Evolutionary conservation across 1,140 invertebrate genomes (phyloP).

Genomic region (Pseudomyrmex cubaensis): DNA sequence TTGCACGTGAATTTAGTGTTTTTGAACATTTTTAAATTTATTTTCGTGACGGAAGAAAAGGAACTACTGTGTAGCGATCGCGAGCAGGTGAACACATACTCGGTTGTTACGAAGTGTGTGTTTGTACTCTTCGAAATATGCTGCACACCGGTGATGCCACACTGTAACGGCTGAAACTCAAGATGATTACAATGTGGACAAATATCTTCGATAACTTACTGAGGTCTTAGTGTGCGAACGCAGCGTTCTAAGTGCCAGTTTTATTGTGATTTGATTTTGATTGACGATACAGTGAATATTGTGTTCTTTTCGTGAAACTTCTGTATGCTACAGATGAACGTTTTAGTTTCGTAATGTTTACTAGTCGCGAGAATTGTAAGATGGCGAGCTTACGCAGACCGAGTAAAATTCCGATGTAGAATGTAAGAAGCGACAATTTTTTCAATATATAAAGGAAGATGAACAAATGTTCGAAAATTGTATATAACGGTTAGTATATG

Average conservation of each 20-base stretch:
- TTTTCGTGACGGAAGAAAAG: constrained; percentile 10
- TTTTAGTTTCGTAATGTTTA: constrained; percentile 14
- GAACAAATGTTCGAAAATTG: constrained; percentile 10
- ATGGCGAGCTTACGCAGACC: not conserved
- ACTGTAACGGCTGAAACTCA: not conserved
- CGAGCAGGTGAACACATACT: not conserved
- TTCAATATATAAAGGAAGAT: constrained; percentile 7
- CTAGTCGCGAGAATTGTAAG: constrained; percentile 11
- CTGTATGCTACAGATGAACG: not conserved
- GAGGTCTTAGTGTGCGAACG: constrained; percentile 2
- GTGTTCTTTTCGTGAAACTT: constrained; percentile 5
- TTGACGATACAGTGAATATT: constrained; percentile 24
- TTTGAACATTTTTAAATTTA: not conserved
- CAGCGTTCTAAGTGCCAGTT: constrained; percentile 50
- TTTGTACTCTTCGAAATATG: not conserved
- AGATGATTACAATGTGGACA: too few relatives aligned
- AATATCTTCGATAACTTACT: not conserved
- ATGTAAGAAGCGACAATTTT: constrained; percentile 14
- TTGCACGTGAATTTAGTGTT: constrained; percentile 69
- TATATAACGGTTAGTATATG: constrained; percentile 23
- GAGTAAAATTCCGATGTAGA: constrained; percentile 4
- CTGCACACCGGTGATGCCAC: not conserved
- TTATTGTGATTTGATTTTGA: constrained; percentile 48
- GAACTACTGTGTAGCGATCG: too few relatives aligned
- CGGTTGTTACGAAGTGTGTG: not conserved